Base-by-base conservation (phyloP, 2,113 vertebrate genomes). In the Psittacula cyanocephala region DNA sequence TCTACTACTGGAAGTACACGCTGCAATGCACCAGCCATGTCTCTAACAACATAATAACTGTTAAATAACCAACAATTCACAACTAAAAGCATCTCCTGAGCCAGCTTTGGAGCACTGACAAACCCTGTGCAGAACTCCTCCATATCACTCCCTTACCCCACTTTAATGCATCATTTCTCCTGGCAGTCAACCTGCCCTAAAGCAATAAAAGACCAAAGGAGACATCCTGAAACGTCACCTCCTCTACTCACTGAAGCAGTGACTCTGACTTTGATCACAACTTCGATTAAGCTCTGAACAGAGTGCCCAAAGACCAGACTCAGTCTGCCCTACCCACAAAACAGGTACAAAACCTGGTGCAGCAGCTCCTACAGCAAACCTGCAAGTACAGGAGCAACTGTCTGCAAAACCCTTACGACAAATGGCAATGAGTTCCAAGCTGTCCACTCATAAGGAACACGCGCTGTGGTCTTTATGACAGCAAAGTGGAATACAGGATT, bases 321-420 rank as follows among this genome's bases (percentile, higher is more conserved):
- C 31, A 7, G 29, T 15, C 43, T 39, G 57, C 39, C 9, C 33
- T 9, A 33, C 55, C 27, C 49, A 39, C 24, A 23, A 57, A 19
- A 2, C 0, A 28, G 3, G 17, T 8, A 39, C 17, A 47, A 1
- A 52, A 10, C 12, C 15, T 10, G 1, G 9, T 6, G 27, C 79
- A 63, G 22, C 3, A 1, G 6, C 22, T 41, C 43, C 39, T 8
- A 2, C 4, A 43, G 65, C 25, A 84, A 65, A 46, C 14, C 31
- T 47, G 12, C 5, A 6, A 5, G 3, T 22, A 6, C 43, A 25
- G 5, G 9, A 31, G 6, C 0, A 77, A 52, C 9, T 3, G 33
- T 12, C 33, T 31, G 29, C n/a, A 43, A 86, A 71, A 31, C 28
- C 35, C 24, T 50, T 18, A 14, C 0, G 7, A 6, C 4, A 20